Conservation (phyloP, 2,113 vertebrate species). For the Cygnus buccinator region DNA sequence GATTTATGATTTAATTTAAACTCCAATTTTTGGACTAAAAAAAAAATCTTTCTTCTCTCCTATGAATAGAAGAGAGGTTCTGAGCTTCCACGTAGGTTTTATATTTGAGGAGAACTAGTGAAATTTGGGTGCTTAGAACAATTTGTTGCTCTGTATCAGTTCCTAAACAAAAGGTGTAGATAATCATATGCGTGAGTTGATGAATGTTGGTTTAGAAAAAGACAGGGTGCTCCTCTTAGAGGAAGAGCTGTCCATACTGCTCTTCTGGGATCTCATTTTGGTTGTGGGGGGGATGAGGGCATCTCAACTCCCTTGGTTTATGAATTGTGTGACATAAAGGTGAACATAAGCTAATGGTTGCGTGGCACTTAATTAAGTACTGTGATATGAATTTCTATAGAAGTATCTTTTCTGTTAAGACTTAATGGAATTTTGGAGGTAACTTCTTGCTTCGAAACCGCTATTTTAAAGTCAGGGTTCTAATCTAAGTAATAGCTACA, state of each 20-base stretch:
- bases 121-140: neutral
- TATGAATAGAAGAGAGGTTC: neutral
- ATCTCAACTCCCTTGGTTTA: rapidly evolving
- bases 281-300: neutral
- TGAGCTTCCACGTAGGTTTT: neutral
- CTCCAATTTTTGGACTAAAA: neutral
- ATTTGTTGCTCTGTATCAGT: rapidly evolving
- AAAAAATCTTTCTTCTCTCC: neutral
- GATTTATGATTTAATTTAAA: neutral
- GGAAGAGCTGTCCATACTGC: neutral
- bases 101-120: neutral
- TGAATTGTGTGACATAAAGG: rapidly evolving
- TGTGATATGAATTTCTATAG: rapidly evolving
- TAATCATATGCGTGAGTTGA: neutral
- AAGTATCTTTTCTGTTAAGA: neutral
- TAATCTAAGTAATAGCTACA: neutral
- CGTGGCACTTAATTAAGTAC: neutral
- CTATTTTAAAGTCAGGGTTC: neutral
- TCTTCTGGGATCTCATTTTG: rapidly evolving
- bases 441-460: neutral
- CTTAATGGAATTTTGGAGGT: neutral
- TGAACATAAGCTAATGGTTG: neutral
- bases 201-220: neutral
- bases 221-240: rapidly evolving
- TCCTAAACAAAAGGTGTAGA: neutral